Base-by-base conservation (phyloP, 2,888 invertebrate genomes). In the Proisotoma minuta region DNA sequence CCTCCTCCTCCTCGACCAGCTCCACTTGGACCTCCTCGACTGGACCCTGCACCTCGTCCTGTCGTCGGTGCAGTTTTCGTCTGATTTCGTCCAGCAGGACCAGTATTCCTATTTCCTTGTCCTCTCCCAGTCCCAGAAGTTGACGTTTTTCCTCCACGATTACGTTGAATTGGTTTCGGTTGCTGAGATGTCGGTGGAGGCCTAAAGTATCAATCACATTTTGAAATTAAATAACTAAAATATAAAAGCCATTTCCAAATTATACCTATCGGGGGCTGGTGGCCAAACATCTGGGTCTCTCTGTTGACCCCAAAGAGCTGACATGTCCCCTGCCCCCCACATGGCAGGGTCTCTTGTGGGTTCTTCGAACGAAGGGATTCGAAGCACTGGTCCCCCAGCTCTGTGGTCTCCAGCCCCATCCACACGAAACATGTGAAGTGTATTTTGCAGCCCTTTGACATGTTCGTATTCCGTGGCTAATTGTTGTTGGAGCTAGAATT, bases 381-480 rank as follows among this genome's bases (percentile, higher is more conserved):
- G 62, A 29, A 74, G 61, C 5, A 74, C 70, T 1, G 73, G 76
- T 57, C 64, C 73, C 66, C 48, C 48, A 15, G 62, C 60, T 8
- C 65, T 12, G 10, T 34, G 8, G 43, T 74, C 74, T n/a, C 69
- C 62, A 77, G 77, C 85, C 1, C 85, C 82, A 70, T 87, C 88
- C 63, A 84, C 82, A 78, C 87, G 87, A 76, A 92, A 88, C 75
- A 88, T 83, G 75, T 87, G 85, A 66, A 93, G 78, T 1, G 88
- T 87, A 48, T 84, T 84, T 74, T 85, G 86, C 20, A 89, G 85
- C 67, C 87, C 86, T 78, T 94, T 95, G 51, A 97, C 85, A 78
- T 91, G 88, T 75, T 93, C 90, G 78, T 91, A 93, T 78, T 97
- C 97, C 61, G 87, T 84, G 48, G 85, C 87, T 76, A 97, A 87